Conservation (phyloP, 2,113 vertebrate genomes). For the Talpa occidentalis region DNA sequence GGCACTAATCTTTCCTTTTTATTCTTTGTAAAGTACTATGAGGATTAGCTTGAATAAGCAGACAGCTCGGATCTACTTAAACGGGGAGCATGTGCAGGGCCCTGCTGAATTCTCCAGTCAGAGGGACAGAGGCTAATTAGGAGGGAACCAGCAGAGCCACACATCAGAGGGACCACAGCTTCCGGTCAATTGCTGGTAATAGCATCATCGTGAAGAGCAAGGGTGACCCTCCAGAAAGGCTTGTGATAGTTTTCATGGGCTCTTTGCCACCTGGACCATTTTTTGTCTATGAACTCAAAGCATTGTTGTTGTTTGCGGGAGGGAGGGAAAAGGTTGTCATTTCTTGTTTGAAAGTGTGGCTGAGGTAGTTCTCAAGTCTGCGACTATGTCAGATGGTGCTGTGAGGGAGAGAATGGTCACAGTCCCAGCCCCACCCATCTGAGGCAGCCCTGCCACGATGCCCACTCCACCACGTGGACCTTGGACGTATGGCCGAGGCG, state of each 20-base stretch:
- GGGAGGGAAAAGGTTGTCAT: not conserved
- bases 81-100: conserved; percentile 35
- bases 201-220: conserved; percentile 29
- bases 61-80: conserved; percentile 28
- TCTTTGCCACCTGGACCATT: not conserved
- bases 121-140: conserved; percentile 55
- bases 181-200: not conserved
- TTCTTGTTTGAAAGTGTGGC: not conserved
- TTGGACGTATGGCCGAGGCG: accelerated
- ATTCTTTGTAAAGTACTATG: not conserved
- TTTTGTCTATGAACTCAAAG: not conserved
- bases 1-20: conserved; percentile 24
- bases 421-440: not conserved
- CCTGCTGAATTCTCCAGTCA: conserved; percentile 30
- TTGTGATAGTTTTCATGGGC: not conserved
- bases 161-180: conserved; percentile 23
- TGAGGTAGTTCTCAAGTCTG: not conserved
- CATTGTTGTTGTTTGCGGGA: not conserved
- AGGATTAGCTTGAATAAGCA: conserved; percentile 26
- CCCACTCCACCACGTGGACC: no score
- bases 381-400: not conserved
- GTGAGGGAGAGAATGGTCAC: not conserved
- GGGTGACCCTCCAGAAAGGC: not conserved
- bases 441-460: not conserved
- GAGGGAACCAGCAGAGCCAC: not conserved